Percentiles rank a stretch among this genome's conserved stretches.
Conservation (phyloP, 2,888 invertebrate species). For the Chloroclystis v-ata region DNA sequence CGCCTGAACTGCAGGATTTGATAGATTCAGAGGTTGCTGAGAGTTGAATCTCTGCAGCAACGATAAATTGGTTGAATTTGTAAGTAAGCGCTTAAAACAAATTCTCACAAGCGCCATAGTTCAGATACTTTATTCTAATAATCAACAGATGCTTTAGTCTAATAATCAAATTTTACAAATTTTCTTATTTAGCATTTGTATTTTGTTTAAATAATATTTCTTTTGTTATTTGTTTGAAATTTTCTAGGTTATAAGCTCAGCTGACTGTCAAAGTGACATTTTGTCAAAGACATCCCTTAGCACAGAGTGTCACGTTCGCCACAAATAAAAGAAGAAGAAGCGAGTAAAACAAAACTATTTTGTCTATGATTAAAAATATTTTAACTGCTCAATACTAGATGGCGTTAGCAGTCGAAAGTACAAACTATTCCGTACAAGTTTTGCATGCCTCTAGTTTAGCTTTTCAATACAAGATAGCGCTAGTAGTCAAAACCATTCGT, state of each 20-base stretch:
- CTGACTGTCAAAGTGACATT: conserved; percentile 7
- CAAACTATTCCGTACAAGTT: background rate
- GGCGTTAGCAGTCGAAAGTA: background rate
- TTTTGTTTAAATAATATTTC: background rate
- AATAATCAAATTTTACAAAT: too few relatives aligned
- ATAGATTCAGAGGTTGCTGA: conserved; percentile 54
- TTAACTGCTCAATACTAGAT: conserved; percentile 20
- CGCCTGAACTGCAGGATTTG: conserved; percentile 66
- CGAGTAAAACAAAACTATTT: too few relatives aligned
- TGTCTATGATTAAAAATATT: too few relatives aligned
- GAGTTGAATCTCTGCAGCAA: conserved; percentile 45
- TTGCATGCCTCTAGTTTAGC: too few relatives aligned
- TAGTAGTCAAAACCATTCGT: too few relatives aligned
- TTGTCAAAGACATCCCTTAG: background rate
- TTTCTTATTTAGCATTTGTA: too few relatives aligned
- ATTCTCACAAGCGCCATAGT: conserved; percentile 45
- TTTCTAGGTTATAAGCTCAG: too few relatives aligned
- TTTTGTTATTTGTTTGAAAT: too few relatives aligned
- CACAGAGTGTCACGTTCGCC: too few relatives aligned
- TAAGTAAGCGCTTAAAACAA: conserved; percentile 38
- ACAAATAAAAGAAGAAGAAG: too few relatives aligned
- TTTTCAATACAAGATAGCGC: too few relatives aligned
- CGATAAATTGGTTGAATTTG: conserved; percentile 37
- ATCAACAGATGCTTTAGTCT: too few relatives aligned
- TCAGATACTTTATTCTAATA: background rate